These are phyloP conservation scores for Callinectes sapidus DNA, from an alignment of 2,888 invertebrate genomes.

Conservation along the genomic window DNA sequence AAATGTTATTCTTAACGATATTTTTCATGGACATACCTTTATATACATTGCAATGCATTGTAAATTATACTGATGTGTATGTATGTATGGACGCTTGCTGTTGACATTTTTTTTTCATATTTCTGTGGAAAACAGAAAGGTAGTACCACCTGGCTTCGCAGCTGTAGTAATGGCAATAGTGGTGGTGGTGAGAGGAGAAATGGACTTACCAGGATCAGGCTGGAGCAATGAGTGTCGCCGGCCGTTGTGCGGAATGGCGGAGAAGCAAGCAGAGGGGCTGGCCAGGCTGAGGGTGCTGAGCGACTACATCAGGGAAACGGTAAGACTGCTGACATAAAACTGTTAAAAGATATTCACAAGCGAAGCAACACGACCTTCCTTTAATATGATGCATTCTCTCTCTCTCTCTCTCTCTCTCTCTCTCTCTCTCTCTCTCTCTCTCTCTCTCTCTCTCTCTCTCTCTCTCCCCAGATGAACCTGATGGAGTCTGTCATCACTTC, in stretches of 20 bases:
- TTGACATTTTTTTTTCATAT: neutral
- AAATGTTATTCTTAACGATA: no score
- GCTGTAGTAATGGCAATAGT: neutral
- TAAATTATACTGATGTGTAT: no score
- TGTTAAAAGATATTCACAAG: neutral
- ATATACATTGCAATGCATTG: no score
- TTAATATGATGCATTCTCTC: neutral
- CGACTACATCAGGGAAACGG: conserved; percentile 24
- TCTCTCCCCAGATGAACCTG: neutral
- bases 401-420: conserved; percentile 9
- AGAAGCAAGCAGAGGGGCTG: conserved; percentile 23
- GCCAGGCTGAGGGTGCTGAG: conserved; percentile 31
- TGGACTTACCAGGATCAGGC: neutral
- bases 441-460: neutral
- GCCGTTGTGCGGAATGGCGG: neutral
- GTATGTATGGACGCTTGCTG: no score
- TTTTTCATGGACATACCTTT: no score
- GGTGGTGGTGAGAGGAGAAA: neutral
- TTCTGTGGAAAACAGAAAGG: neutral
- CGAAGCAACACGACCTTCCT: no score
- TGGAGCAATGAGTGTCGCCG: neutral
- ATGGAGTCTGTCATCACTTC: neutral
- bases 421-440: conserved; percentile 13
- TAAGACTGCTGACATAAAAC: neutral
- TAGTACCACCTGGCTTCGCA: neutral